Percentiles rank a stretch among this genome's conserved stretches.
phyloP scores from a whole-genome alignment of 1,140 invertebrate genomes.

The Nasonia longicornis region DNA sequence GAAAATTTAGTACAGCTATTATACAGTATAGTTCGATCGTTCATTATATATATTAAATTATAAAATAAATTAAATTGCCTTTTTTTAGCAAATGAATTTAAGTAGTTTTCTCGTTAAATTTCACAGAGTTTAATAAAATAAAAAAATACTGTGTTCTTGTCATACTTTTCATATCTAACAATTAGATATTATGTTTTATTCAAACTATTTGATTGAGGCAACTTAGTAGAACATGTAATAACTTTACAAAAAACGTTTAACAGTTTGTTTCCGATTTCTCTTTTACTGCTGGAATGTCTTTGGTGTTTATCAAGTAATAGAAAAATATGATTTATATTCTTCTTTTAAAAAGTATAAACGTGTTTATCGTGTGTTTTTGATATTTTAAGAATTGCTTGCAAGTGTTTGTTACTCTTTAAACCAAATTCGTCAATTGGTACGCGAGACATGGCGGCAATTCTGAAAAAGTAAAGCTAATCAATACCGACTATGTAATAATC shows the following conservation, averaged over 20 bases:
- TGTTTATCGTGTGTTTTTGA: slow-evolving; percentile 60
- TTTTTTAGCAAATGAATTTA: neutral
- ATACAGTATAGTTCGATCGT: neutral
- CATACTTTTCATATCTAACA: slow-evolving; percentile 15
- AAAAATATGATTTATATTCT: slow-evolving; percentile 17
- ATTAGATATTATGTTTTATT: neutral
- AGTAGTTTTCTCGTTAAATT: neutral
- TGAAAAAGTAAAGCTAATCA: slow-evolving; percentile 57
- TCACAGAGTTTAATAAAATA: neutral
- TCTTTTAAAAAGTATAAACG: slow-evolving; percentile 57
- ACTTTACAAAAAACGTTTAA: slow-evolving; percentile 6
- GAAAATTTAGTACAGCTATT: slow-evolving; percentile 9
- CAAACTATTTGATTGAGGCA: neutral
- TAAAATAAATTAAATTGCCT: slow-evolving; percentile 18
- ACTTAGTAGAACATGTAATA: neutral
- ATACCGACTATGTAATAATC: slow-evolving; percentile 46
- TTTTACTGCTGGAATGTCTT: slow-evolving; percentile 46
- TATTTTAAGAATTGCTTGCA: slow-evolving; percentile 64
- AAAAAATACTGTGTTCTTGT: slow-evolving; percentile 6
- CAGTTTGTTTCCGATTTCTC: neutral
- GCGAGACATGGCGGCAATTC: slow-evolving; percentile 72
- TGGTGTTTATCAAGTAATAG: slow-evolving; percentile 42
- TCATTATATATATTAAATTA: neutral
- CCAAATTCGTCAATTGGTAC: slow-evolving; percentile 73
- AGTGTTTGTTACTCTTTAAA: slow-evolving; percentile 64